Percentiles rank a stretch among this genome's conserved stretches.
Conservation (phyloP, 2,888 invertebrate species). For the Mechanitis mazaeus region DNA sequence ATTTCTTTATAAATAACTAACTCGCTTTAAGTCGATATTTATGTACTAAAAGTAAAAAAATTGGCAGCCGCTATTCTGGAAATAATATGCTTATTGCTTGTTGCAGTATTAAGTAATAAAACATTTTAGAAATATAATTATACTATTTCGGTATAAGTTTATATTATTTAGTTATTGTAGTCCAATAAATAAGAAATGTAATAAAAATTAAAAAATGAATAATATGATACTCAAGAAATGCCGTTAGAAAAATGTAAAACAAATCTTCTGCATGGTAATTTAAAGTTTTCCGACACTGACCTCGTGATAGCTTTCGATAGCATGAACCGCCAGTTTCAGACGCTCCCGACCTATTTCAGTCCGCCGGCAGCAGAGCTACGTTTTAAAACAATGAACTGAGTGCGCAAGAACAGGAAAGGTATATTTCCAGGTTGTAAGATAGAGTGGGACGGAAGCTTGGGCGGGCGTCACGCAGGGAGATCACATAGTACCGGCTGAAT, state of each 20-base stretch:
- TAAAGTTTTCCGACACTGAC: constrained; percentile 66
- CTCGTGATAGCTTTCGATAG: constrained; percentile 69
- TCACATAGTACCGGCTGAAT: constrained; percentile 70
- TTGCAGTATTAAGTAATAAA: constrained; percentile 42
- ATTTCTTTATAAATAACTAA: neutral
- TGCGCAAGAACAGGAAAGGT: constrained; percentile 61
- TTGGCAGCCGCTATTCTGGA: constrained; percentile 49
- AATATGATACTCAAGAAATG: constrained; percentile 36
- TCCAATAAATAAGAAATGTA: too few species aligned
- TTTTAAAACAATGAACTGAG: constrained; percentile 72
- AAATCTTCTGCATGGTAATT: constrained; percentile 35
- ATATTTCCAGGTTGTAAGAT: constrained; percentile 50
- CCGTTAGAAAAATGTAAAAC: constrained; percentile 24
- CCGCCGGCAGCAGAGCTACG: constrained; percentile 63
- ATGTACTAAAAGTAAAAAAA: constrained; percentile 29
- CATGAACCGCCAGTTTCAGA: constrained; percentile 68
- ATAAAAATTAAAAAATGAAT: too few species aligned
- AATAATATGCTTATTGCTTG: constrained; percentile 54
- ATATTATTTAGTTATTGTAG: too few species aligned
- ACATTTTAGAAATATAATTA: constrained; percentile 40
- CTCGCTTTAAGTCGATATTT: neutral
- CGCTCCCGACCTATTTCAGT: constrained; percentile 74
- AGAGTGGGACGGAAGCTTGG: constrained; percentile 56
- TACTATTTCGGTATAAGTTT: constrained; percentile 41
- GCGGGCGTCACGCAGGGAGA: constrained; percentile 67